A percentile compares a stretch with the other conserved stretches of the same genome.
Conservation (phyloP, 2,113 vertebrate species). For the Otus sunia region DNA sequence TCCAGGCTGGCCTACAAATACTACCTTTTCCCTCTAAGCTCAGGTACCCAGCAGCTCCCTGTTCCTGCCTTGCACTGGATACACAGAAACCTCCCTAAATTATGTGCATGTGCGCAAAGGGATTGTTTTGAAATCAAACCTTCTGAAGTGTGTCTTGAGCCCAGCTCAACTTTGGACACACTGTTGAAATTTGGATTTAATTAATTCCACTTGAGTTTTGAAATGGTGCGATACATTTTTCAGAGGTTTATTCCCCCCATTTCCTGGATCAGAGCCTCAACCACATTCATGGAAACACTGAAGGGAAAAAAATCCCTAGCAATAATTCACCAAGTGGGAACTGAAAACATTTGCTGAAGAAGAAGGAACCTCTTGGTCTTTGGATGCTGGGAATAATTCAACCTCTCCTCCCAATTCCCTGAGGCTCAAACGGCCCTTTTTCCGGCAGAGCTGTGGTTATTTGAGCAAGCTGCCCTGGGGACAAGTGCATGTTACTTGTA, state of each 20-base stretch:
- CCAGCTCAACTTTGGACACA: constrained; percentile 59
- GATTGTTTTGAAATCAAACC: constrained; percentile 63
- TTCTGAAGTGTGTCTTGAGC: constrained; percentile 66
- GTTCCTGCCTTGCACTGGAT: not conserved
- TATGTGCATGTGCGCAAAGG: constrained; percentile 31
- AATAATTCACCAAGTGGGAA: constrained; percentile 66
- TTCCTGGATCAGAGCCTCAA: constrained; percentile 72
- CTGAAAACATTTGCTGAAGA: constrained; percentile 41
- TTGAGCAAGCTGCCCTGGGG: constrained; percentile 56
- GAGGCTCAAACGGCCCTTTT: constrained; percentile 45
- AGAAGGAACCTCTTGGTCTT: constrained; percentile 49
- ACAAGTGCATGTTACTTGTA: constrained; percentile 63
- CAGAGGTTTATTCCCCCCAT: constrained; percentile 17
- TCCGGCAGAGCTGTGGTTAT: constrained; percentile 48
- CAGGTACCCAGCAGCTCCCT: constrained; percentile 24
- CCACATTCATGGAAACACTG: constrained; percentile 68
- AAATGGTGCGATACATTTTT: constrained; percentile 68
- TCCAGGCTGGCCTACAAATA: not conserved
- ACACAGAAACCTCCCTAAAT: constrained; percentile 40
- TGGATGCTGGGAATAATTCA: constrained; percentile 60
- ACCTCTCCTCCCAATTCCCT: constrained; percentile 39
- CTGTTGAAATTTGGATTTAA: constrained; percentile 75
- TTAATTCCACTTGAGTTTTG: constrained; percentile 72
- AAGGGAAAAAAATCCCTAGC: constrained; percentile 40
- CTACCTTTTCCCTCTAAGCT: not conserved